Evolutionary conservation across 2,888 invertebrate genomes (phyloP).

Genomic region (Chrysopilus asiliformis): DNA sequence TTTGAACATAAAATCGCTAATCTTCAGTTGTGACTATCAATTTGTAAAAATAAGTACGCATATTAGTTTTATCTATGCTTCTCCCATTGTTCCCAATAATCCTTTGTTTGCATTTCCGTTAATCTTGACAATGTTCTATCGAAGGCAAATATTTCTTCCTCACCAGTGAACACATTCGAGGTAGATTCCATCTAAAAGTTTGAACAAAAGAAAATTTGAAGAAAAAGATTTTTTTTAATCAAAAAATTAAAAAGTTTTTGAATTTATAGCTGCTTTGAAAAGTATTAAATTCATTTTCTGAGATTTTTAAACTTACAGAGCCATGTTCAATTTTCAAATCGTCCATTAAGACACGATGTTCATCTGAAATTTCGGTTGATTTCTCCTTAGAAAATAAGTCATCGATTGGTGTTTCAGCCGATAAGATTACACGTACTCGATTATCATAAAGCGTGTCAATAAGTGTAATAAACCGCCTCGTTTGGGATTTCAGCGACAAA

Average conservation of each 20-base stretch:
- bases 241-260: too few species aligned
- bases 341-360: constrained; percentile 84
- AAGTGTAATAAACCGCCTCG: constrained; percentile 87
- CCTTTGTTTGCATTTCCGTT: constrained; percentile 89
- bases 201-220: constrained; percentile 6
- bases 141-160: constrained; percentile 95
- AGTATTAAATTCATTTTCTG: too few species aligned
- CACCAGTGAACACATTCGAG: constrained; percentile 90
- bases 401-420: constrained; percentile 64
- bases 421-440: constrained; percentile 72
- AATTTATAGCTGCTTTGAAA: too few species aligned
- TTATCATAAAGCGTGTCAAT: constrained; percentile 96
- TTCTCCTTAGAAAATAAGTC: constrained; percentile 53
- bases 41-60: too few species aligned
- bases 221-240: too few species aligned
- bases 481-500: constrained; percentile 65
- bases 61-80: constrained; percentile 35
- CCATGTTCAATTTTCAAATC: constrained; percentile 74
- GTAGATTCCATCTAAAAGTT: constrained; percentile 52
- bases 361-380: constrained; percentile 47
- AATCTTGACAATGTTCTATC: constrained; percentile 87
- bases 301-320: constrained; percentile 53
- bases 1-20: too few species aligned
- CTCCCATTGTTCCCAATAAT: constrained; percentile 83
- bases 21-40: too few species aligned